These are phyloP conservation scores for Varroa destructor DNA, from an alignment of 1,140 invertebrate species.

Conservation along the genomic window DNA sequence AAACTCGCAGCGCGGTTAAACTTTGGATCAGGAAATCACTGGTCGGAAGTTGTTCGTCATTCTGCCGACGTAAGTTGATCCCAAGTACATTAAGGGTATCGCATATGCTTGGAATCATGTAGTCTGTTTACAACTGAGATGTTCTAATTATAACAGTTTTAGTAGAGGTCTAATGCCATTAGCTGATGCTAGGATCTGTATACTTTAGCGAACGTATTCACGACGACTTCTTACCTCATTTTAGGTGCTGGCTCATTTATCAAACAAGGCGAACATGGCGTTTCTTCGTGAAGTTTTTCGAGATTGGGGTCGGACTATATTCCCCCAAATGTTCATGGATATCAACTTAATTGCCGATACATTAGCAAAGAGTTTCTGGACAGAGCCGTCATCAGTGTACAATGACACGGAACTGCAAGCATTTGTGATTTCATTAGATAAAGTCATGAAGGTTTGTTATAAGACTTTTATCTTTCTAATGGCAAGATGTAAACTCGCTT, in stretches of 20 bases:
- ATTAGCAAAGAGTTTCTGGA: background rate
- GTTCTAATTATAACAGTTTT: too few relatives aligned
- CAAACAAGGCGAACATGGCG: too few relatives aligned
- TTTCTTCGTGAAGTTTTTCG: background rate
- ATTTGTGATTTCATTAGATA: background rate
- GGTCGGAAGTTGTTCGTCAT: constrained; percentile 13
- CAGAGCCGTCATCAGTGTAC: background rate
- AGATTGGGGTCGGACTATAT: background rate
- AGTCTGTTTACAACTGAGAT: too few relatives aligned
- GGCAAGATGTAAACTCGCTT: too few relatives aligned
- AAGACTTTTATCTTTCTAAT: background rate
- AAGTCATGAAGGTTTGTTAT: constrained; percentile 1
- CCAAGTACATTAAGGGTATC: background rate
- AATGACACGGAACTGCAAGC: background rate
- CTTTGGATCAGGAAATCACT: constrained; percentile 4
- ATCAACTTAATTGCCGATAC: background rate
- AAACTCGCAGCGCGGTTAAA: background rate
- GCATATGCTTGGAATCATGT: too few relatives aligned
- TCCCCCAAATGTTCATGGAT: background rate
- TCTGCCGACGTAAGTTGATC: background rate
- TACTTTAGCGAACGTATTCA: too few relatives aligned
- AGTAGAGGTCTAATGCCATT: too few relatives aligned
- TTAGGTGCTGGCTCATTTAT: too few relatives aligned
- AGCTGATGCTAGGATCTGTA: too few relatives aligned
- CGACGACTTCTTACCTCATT: too few relatives aligned